Conservation (phyloP, 2,888 invertebrate species). For the Micoletzkya japonica region DNA sequence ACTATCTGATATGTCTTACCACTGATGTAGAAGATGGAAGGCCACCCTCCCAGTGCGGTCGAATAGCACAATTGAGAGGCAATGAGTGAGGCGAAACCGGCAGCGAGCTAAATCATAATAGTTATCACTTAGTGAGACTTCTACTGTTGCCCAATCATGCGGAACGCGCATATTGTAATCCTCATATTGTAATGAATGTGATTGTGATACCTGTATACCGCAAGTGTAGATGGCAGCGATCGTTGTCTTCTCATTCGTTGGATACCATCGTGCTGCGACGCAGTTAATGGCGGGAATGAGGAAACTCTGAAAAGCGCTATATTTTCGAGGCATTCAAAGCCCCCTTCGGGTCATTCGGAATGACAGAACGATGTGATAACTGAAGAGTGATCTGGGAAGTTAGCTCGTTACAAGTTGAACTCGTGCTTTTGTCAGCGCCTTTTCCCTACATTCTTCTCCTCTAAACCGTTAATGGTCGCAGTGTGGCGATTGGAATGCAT, state of each 20-base stretch:
- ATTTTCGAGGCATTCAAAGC: background rate
- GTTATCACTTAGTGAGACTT: no score
- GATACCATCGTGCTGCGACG: conserved; percentile 21
- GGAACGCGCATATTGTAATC: background rate
- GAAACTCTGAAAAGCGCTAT: conserved; percentile 10
- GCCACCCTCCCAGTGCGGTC: conserved; percentile 16
- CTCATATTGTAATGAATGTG: background rate
- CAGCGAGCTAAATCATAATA: conserved; percentile 21
- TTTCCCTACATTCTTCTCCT: no score
- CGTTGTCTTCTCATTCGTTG: conserved; percentile 18
- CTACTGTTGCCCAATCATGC: background rate
- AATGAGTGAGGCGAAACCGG: background rate
- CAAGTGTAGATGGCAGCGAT: conserved; percentile 25
- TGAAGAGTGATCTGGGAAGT: no score
- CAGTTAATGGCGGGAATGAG: conserved; percentile 13
- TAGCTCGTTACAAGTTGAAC: no score
- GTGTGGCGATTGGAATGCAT: no score
- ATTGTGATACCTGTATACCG: conserved; percentile 23
- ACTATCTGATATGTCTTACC: no score
- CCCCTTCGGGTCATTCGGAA: no score
- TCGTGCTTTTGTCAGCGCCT: background rate
- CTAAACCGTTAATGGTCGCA: no score
- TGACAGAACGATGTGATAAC: no score
- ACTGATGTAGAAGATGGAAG: conserved; percentile 18
- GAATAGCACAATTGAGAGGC: conserved; percentile 15